Conservation (phyloP, 2,113 vertebrate genomes). For the Ariopsis seemanni region DNA sequence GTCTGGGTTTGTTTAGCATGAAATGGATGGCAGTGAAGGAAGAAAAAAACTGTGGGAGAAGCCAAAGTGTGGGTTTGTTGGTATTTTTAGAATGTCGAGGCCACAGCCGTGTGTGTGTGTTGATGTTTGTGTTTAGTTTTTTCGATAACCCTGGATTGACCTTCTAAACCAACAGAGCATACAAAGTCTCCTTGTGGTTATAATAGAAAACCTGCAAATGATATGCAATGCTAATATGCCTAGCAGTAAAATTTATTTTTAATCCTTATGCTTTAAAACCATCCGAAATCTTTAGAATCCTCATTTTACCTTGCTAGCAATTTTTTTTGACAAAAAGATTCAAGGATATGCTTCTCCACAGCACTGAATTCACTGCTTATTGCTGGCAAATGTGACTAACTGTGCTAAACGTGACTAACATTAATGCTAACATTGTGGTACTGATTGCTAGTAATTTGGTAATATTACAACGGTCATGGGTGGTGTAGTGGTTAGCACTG, state of each 20-base stretch:
- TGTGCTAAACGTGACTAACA: not conserved
- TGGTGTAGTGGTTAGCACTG: too few species aligned
- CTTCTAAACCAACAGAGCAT: not conserved
- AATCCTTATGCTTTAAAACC: not conserved
- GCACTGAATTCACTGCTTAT: not conserved
- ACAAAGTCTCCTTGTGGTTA: not conserved
- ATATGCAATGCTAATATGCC: not conserved
- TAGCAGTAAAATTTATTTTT: not conserved
- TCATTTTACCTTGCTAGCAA: not conserved
- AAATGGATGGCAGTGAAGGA: not conserved
- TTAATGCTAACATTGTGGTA: not conserved
- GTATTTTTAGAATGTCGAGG: slow-evolving; percentile 49
- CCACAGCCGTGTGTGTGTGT: slow-evolving; percentile 16
- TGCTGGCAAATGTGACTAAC: too few species aligned
- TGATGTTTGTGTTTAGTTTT: slow-evolving; percentile 19
- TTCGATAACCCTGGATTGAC: not conserved
- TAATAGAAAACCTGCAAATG: not conserved
- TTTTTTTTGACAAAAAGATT: not conserved
- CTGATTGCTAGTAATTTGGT: not conserved
- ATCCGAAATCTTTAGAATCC: not conserved
- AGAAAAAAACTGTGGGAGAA: not conserved
- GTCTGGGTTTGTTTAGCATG: not conserved
- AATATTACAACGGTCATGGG: not conserved
- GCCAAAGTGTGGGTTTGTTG: not conserved
- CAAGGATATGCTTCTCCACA: not conserved